These are phyloP conservation scores for Phenganax stokvisi DNA, from an alignment of 92 coral and sea anemone species.

Conservation along the genomic window DNA sequence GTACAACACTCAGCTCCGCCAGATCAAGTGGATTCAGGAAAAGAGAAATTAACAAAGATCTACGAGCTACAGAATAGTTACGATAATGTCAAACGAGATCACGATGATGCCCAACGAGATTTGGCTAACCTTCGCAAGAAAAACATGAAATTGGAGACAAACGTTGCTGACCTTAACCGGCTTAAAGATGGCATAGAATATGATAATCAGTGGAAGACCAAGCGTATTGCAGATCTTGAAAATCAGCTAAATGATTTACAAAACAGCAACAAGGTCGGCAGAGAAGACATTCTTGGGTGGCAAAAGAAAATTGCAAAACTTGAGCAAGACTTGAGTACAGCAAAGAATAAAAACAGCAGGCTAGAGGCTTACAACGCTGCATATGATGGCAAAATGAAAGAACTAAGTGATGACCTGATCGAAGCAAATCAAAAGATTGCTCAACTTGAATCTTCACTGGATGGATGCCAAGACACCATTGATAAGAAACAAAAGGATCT, in stretches of 20 bases:
- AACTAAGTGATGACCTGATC: slow-evolving; percentile 65
- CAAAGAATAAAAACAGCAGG: slow-evolving; percentile 67
- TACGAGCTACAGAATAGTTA: slow-evolving; percentile 71
- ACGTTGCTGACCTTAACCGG: slow-evolving; percentile 64
- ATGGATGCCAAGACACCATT: slow-evolving; percentile 58
- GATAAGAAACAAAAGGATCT: slow-evolving; percentile 73
- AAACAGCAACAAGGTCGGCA: slow-evolving; percentile 77
- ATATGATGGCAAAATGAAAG: slow-evolving; percentile 72
- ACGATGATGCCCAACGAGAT: slow-evolving; percentile 57
- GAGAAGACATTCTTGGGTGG: slow-evolving; percentile 85
- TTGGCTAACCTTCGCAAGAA: slow-evolving; percentile 69
- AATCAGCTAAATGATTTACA: slow-evolving; percentile 72
- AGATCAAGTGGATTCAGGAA: slow-evolving; percentile 36
- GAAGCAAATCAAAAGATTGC: slow-evolving; percentile 65
- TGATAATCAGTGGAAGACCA: slow-evolving; percentile 65
- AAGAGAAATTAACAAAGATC: slow-evolving; percentile 71
- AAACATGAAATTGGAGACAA: slow-evolving; percentile 53
- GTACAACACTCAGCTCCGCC: slow-evolving; percentile 39
- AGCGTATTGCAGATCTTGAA: slow-evolving; percentile 80
- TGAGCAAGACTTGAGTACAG: slow-evolving; percentile 72
- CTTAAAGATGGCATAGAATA: slow-evolving; percentile 73
- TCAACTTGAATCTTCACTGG: slow-evolving; percentile 55
- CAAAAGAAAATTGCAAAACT: slow-evolving; percentile 70
- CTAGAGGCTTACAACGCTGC: slow-evolving; percentile 77
- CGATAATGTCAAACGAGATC: slow-evolving; percentile 67